phyloP scores from a whole-genome alignment of 2,888 invertebrate genomes.

The Choristoneura rosaceana region DNA sequence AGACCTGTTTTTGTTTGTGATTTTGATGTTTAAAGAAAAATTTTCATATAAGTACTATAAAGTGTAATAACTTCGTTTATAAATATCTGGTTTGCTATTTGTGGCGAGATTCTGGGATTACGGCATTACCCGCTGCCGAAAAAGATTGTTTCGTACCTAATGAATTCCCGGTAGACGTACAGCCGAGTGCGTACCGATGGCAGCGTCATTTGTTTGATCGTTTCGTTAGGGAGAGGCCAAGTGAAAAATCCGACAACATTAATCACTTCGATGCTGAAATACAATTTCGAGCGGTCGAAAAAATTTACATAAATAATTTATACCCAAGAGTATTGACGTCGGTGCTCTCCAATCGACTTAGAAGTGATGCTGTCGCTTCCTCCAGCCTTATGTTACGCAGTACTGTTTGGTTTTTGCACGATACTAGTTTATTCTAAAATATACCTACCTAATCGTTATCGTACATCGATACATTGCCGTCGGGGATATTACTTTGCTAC shows the following conservation, averaged over 20 bases:
- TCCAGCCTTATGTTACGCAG: conserved; percentile 54
- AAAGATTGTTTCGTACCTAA: conserved; percentile 57
- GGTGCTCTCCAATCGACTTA: conserved; percentile 63
- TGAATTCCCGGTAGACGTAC: conserved; percentile 74
- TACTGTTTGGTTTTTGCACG: conserved; percentile 57
- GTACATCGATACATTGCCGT: conserved; percentile 47
- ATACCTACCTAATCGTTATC: conserved; percentile 35
- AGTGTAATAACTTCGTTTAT: too few species aligned
- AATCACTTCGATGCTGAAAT: conserved; percentile 81
- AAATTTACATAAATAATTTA: conserved; percentile 84
- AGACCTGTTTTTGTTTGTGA: not conserved
- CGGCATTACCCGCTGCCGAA: conserved; percentile 57
- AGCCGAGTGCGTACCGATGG: conserved; percentile 70
- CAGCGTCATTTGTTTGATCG: conserved; percentile 76
- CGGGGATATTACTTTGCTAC: conserved; percentile 46
- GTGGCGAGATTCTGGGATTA: conserved; percentile 64
- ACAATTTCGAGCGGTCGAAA: conserved; percentile 78
- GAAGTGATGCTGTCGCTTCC: conserved; percentile 44
- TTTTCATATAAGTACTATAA: too few species aligned
- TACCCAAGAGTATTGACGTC: conserved; percentile 67
- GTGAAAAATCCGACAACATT: conserved; percentile 81
- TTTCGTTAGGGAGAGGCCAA: conserved; percentile 74
- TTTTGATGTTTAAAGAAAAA: not conserved
- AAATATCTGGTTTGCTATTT: conserved; percentile 50
- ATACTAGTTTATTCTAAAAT: conserved; percentile 46